Percentiles rank a stretch among this genome's conserved stretches.
These are phyloP conservation scores for Acronicta psi DNA, from an alignment of 2,888 invertebrate genomes.

Conservation along the genomic window DNA sequence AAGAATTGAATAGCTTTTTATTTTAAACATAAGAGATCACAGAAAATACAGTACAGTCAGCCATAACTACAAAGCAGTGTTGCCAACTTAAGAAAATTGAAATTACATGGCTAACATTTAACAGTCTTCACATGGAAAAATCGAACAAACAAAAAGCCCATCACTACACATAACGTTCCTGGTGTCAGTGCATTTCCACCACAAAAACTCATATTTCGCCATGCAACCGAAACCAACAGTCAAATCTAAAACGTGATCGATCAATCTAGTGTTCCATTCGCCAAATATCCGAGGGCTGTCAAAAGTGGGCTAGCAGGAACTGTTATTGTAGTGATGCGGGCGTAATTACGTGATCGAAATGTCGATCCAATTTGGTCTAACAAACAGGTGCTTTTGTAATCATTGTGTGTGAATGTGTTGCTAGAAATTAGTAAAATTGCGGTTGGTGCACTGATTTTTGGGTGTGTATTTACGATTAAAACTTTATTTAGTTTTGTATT, in stretches of 20 bases:
- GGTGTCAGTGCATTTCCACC: slow-evolving; percentile 35
- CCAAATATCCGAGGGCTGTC: slow-evolving; percentile 28
- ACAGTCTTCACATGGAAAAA: too few relatives aligned
- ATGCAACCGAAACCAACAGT: slow-evolving; percentile 29
- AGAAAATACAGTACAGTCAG: too few relatives aligned
- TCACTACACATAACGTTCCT: background rate
- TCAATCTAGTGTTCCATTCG: slow-evolving; percentile 35
- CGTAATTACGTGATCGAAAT: slow-evolving; percentile 34
- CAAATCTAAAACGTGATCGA: slow-evolving; percentile 40
- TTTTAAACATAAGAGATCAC: too few relatives aligned
- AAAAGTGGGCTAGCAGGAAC: slow-evolving; percentile 32
- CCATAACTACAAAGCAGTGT: too few relatives aligned
- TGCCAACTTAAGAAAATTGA: too few relatives aligned
- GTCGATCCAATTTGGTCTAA: slow-evolving; percentile 28
- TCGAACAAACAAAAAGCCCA: background rate
- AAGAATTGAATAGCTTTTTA: too few relatives aligned
- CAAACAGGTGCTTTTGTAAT: slow-evolving; percentile 34
- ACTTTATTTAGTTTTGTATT: too few relatives aligned
- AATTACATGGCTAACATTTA: too few relatives aligned
- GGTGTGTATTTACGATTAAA: background rate
- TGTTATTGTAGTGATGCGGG: slow-evolving; percentile 36
- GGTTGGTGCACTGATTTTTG: background rate
- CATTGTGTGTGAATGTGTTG: slow-evolving; percentile 20
- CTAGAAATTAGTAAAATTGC: slow-evolving; percentile 4
- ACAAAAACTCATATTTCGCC: slow-evolving; percentile 25